Conservation (phyloP, 2,888 invertebrate genomes). For the Eupithecia tripunctaria region DNA sequence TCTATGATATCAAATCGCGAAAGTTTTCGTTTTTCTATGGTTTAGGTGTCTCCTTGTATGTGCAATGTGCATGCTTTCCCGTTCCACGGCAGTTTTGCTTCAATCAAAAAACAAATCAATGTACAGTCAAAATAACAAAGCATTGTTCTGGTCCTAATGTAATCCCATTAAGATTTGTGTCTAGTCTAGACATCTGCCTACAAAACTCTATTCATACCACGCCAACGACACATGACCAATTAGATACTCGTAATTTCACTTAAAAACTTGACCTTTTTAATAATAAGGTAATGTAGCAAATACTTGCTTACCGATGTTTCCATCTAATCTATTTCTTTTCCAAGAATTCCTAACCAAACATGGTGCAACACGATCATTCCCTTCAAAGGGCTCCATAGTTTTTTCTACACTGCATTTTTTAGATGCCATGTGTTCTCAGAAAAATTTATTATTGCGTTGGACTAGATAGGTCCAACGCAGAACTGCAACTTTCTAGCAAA, state of each 20-base stretch:
- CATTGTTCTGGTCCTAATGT: background rate
- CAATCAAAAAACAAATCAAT: background rate
- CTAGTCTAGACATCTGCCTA: background rate
- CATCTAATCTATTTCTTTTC: constrained; percentile 17
- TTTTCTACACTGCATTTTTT: constrained; percentile 1
- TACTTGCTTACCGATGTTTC: background rate
- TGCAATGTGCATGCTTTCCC: background rate
- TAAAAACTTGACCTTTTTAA: background rate
- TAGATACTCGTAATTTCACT: background rate
- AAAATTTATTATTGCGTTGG: too few species aligned
- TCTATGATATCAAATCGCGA: too few species aligned
- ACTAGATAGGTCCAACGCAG: constrained; percentile 11
- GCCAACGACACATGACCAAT: background rate
- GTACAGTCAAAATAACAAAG: background rate
- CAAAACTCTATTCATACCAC: background rate
- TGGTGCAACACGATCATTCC: constrained; percentile 30
- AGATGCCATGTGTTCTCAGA: constrained; percentile 15
- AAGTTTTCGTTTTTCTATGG: background rate
- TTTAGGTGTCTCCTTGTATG: background rate
- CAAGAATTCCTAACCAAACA: constrained; percentile 29
- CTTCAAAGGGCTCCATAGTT: constrained; percentile 18
- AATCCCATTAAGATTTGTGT: background rate
- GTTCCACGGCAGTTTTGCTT: background rate
- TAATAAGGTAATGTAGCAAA: background rate
- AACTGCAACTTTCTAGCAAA: constrained; percentile 16